Evolutionary conservation across 2,797 vertebrate species (phyloP), one percentile per base, ranked within the genome.

Genomic region (Alca torda): DNA sequence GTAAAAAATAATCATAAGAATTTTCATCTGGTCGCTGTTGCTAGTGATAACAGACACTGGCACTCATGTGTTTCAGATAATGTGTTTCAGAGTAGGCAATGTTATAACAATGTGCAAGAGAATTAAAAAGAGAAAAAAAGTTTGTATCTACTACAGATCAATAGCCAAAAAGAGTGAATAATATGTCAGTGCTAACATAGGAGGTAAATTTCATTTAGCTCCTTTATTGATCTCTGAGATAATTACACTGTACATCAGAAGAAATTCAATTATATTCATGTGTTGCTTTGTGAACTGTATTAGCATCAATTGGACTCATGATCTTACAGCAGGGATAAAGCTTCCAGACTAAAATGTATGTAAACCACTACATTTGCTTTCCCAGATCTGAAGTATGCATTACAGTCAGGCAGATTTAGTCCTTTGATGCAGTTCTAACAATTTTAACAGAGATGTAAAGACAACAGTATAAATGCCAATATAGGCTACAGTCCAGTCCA

Each of bases 161-260:
- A 33, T 80, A 81, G n/a, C 89, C 45, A 87, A 94, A 94, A 93
- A 84, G 50, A 86, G 24, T 61, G 84, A 95, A 64, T 90, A 91
- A 67, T 53, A 94, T 37, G 5, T 77, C 68, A 83, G 12, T 80
- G 28, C 45, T 95, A 84, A 73, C 43, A 65, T 43, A 45, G 23
- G 13, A 94, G 17, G 30, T 50, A 89, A 76, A 84, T 61, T 79
- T 77, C 68, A 90, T 56, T 95, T 94, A 93, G 61, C 46, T 84
- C 31, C 56, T 33, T 90, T 93, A 97, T 88, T 93, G 84, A 94
- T 94, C 68, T 86, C 41, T 83, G 89, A 95, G 94, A 87, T 91
- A 96, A 94, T 91, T 94, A 92, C 72, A 69, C 41, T 95, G 56
- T 95, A 75, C 53, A 87, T 91, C 81, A 89, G 70, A 96, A 88